A percentile compares a stretch with the other conserved stretches of the same genome.
Conservation (phyloP, 2,888 invertebrate genomes). For the Agelastica alni region DNA sequence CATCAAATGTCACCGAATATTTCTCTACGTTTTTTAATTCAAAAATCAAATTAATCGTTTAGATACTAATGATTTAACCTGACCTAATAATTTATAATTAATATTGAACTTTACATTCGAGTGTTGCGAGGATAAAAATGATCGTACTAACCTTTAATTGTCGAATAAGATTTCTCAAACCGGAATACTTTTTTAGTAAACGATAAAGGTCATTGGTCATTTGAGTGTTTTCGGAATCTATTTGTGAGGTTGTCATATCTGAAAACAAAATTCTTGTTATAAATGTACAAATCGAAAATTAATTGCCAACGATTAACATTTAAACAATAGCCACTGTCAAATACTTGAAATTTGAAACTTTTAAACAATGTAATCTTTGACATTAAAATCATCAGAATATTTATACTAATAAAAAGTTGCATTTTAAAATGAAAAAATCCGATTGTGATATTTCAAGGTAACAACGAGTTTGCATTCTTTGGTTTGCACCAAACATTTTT, state of each 20-base stretch:
- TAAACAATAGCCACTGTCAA: no score
- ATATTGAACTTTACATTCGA: background rate
- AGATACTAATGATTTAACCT: background rate
- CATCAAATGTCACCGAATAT: background rate
- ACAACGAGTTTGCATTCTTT: no score
- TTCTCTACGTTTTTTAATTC: no score
- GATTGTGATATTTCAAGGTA: no score
- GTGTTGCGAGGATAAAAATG: background rate
- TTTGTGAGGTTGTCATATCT: slow-evolving; percentile 93
- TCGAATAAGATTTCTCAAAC: slow-evolving; percentile 83
- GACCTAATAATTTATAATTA: background rate
- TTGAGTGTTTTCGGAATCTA: slow-evolving; percentile 91
- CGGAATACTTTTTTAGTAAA: slow-evolving; percentile 89
- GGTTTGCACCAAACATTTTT: no score
- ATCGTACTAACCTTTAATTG: slow-evolving; percentile 73
- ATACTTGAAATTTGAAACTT: no score
- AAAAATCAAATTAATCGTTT: background rate
- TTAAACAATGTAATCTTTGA: no score
- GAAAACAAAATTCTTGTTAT: slow-evolving; percentile 57
- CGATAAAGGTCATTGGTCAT: slow-evolving; percentile 93
- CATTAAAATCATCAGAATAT: no score
- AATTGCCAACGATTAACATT: no score
- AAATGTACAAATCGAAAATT: no score
- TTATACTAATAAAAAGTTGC: no score
- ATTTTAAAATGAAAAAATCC: no score